phyloP scores from a whole-genome alignment of 2,888 invertebrate species.

The Tanaodytes sp. region DNA sequence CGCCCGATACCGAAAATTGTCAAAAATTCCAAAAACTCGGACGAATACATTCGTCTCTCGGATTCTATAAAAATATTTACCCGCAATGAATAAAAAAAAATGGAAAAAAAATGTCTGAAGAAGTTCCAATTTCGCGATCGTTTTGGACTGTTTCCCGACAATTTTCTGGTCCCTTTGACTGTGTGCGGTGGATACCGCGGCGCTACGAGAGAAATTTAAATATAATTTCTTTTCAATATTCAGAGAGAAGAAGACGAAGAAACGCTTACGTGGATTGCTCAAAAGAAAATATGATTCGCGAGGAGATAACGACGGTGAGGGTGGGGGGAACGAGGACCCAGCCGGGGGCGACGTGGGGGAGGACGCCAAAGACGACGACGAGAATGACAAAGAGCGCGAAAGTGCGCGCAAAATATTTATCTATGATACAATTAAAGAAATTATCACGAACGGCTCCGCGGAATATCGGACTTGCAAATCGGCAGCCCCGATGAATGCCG shows the following conservation, averaged over 20 bases:
- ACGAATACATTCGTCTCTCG: too few species aligned
- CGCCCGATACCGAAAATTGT: too few species aligned
- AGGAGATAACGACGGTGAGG: too few species aligned
- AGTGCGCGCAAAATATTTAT: constrained; percentile 63
- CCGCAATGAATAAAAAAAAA: too few species aligned
- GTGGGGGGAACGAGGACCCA: constrained; percentile 63
- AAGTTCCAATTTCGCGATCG: constrained; percentile 26
- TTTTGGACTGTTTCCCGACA: constrained; percentile 22
- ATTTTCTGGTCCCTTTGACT: constrained; percentile 35
- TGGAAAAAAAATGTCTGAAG: constrained; percentile 15
- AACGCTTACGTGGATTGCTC: constrained; percentile 68
- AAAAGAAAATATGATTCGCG: too few species aligned
- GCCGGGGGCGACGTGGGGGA: constrained; percentile 49
- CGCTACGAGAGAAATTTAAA: constrained; percentile 35
- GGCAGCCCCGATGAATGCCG: constrained; percentile 48
- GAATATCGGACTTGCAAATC: constrained; percentile 60
- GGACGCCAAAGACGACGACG: constrained; percentile 47
- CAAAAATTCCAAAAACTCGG: too few species aligned
- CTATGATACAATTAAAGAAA: constrained; percentile 63
- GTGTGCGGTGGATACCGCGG: constrained; percentile 9
- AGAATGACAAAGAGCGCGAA: constrained; percentile 14
- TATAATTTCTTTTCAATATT: constrained; percentile 49
- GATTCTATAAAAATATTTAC: too few species aligned
- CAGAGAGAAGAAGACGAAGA: constrained; percentile 71
- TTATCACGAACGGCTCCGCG: constrained; percentile 66